These are phyloP conservation scores for Agrochola litura DNA, from an alignment of 2,888 invertebrate genomes.

Conservation along the genomic window DNA sequence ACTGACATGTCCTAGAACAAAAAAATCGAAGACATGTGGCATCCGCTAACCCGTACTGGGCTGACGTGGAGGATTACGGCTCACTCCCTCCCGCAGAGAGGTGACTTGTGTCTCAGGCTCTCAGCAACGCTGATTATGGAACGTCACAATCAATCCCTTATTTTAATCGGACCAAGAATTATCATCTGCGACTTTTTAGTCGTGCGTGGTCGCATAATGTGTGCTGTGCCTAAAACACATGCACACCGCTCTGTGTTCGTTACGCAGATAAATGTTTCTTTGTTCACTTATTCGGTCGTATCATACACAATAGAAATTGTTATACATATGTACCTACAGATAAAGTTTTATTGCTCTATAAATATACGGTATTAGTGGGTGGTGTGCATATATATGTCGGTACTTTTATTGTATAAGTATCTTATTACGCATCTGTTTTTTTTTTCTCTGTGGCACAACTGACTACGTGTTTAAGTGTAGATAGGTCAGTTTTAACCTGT, in stretches of 20 bases:
- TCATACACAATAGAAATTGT: slow-evolving; percentile 16
- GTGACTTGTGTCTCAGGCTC: no score
- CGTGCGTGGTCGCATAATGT: slow-evolving; percentile 14
- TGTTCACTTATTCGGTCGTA: slow-evolving; percentile 46
- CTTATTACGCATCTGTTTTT: neutral
- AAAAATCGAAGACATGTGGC: no score
- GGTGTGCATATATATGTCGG: neutral
- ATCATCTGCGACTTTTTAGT: slow-evolving; percentile 9
- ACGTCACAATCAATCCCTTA: neutral
- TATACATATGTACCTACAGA: slow-evolving; percentile 9
- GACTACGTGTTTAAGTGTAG: neutral
- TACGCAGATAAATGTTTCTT: slow-evolving; percentile 51
- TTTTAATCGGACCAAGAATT: neutral
- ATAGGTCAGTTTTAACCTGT: neutral
- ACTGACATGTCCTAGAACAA: no score
- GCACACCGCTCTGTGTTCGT: slow-evolving; percentile 13
- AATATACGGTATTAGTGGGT: slow-evolving; percentile 9
- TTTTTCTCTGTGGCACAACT: neutral
- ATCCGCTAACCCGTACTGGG: no score
- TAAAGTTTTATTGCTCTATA: slow-evolving; percentile 29
- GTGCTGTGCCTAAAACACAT: neutral
- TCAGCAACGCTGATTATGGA: no score
- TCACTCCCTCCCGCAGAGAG: no score
- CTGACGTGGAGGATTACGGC: no score
- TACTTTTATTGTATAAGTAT: slow-evolving; percentile 8